Evolutionary conservation across 2,113 vertebrate genomes (phyloP).

Genomic region (Cricetomys ansorgei): DNA sequence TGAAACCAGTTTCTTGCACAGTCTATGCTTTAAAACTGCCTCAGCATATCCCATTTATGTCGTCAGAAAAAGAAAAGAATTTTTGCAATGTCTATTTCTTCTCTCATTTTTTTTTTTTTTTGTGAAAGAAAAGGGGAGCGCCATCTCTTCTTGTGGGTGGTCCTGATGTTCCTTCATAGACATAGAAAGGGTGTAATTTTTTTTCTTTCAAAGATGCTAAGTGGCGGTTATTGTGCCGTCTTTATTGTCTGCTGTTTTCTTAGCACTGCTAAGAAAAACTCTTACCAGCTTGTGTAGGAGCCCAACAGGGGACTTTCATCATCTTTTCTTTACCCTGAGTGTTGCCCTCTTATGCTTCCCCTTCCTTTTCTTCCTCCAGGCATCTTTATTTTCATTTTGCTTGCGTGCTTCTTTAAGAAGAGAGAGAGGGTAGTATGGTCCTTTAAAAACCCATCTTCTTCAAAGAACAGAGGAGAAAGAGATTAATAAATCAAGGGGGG

Average conservation of each 20-base stretch:
- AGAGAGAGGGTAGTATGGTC: slow-evolving; percentile 64
- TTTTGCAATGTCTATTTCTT: slow-evolving; percentile 6
- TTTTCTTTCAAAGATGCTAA: slow-evolving; percentile 55
- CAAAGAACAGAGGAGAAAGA: slow-evolving; percentile 62
- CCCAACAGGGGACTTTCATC: slow-evolving; percentile 54
- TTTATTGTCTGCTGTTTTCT: slow-evolving; percentile 51
- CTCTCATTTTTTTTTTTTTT: slow-evolving; percentile 12
- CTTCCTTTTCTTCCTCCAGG: slow-evolving; percentile 71
- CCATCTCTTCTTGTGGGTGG: slow-evolving; percentile 52
- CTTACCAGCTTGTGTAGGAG: slow-evolving; percentile 25
- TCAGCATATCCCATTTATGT: not conserved
- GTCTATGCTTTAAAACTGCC: not conserved
- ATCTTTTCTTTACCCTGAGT: slow-evolving; percentile 58
- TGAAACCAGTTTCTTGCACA: not conserved
- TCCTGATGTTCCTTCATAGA: slow-evolving; percentile 25
- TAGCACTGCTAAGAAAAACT: not conserved
- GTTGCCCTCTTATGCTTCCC: slow-evolving; percentile 63
- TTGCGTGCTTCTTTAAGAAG: slow-evolving; percentile 59
- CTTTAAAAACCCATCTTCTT: slow-evolving; percentile 75
- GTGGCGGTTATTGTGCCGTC: slow-evolving; percentile 22
- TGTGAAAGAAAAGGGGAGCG: slow-evolving; percentile 45
- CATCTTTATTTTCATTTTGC: slow-evolving; percentile 75
- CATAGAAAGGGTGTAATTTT: slow-evolving; percentile 39
- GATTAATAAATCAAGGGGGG: slow-evolving; percentile 81
- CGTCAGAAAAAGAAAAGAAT: slow-evolving; percentile 28